Conservation (phyloP, 1,140 invertebrate species). For the Sitobion miscanthi region DNA sequence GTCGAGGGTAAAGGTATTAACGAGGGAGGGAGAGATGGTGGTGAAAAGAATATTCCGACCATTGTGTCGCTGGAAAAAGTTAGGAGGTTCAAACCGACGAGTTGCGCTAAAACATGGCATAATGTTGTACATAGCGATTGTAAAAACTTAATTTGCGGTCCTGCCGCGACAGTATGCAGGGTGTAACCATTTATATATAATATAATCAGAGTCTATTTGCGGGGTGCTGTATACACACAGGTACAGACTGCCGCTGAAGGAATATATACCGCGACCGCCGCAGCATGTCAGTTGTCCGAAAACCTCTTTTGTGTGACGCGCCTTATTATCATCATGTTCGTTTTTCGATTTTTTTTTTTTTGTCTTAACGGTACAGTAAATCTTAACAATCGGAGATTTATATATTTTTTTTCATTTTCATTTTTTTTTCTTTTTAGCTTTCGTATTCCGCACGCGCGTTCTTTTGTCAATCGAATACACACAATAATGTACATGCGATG, state of each 20-base stretch:
- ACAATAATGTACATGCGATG: not conserved
- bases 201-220: not conserved
- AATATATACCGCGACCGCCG: not conserved
- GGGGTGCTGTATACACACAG: not conserved
- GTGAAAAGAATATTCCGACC: not conserved
- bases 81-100: not conserved
- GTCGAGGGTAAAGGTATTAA: no score
- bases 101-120: no score
- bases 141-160: constrained; percentile 16
- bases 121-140: not conserved
- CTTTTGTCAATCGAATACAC: constrained; percentile 15
- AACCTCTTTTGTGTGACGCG: not conserved
- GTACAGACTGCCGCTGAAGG: not conserved
- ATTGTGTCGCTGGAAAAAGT: constrained; percentile 8
- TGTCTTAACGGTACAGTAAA: constrained; percentile 53
- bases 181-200: no score
- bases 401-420: not conserved
- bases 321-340: not conserved
- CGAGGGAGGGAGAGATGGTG: no score
- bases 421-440: not conserved
- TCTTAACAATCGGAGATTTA: constrained; percentile 45
- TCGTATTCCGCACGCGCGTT: not conserved
- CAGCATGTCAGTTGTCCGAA: not conserved
- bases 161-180: no score
- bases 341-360: not conserved